Evolutionary conservation across 2,797 vertebrate genomes (phyloP).

Genomic region (Myotis planiceps): DNA sequence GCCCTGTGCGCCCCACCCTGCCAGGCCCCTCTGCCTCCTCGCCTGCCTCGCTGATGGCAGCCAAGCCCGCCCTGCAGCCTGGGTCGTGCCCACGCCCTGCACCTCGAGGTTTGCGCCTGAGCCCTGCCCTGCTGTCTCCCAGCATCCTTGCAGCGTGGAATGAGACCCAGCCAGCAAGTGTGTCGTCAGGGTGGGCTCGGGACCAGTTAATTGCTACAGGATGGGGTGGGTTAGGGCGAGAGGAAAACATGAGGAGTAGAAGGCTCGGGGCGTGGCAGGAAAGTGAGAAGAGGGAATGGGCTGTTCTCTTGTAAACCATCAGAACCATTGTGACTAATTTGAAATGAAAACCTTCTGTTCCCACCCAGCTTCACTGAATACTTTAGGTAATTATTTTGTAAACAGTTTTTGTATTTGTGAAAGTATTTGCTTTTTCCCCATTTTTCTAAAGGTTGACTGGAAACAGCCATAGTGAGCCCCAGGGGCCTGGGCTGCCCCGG

Average conservation of each 20-base stretch:
- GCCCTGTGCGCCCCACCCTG: slow-evolving; percentile 29
- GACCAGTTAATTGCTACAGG: background rate
- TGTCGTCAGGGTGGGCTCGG: slow-evolving; percentile 50
- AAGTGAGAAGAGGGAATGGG: background rate
- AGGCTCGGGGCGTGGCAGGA: background rate
- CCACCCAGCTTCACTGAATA: slow-evolving; percentile 33
- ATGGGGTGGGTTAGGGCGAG: background rate
- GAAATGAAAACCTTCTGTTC: slow-evolving; percentile 63
- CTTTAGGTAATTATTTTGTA: slow-evolving; percentile 81
- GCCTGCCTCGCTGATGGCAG: too few species aligned
- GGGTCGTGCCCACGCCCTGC: too few species aligned
- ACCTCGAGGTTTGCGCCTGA: too few species aligned
- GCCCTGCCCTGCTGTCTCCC: background rate
- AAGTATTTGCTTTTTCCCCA: slow-evolving; percentile 54
- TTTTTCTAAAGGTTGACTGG: slow-evolving; percentile 41
- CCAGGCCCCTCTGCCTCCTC: too few species aligned
- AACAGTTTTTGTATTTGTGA: slow-evolving; percentile 79
- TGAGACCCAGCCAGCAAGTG: slow-evolving; percentile 31
- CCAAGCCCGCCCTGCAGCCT: too few species aligned
- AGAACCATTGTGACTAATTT: background rate
- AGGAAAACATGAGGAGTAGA: background rate
- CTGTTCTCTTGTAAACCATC: background rate
- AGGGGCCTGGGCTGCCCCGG: background rate
- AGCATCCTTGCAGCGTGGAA: slow-evolving; percentile 49
- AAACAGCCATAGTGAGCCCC: slow-evolving; percentile 21